Evolutionary conservation across 1,140 invertebrate genomes (phyloP).

Genomic region (Penaeus vannamei): DNA sequence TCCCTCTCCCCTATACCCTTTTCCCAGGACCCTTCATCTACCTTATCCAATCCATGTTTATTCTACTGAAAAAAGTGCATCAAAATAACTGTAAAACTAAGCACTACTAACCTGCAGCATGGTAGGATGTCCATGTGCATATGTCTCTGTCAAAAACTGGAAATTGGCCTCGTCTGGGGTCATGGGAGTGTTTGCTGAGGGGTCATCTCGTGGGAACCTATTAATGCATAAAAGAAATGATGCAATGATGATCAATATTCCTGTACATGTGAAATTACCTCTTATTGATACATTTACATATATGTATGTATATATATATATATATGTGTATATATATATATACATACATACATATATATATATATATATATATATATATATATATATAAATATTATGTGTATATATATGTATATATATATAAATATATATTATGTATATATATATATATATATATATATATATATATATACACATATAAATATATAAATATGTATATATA

Average conservation of each 20-base stretch:
- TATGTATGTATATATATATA: slow-evolving; percentile 14
- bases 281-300: background rate
- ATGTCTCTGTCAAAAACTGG: slow-evolving; percentile 70
- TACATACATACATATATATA: background rate
- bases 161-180: slow-evolving; percentile 70
- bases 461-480: background rate
- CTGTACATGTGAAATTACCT: too few relatives aligned
- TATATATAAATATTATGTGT: too few relatives aligned
- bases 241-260: background rate
- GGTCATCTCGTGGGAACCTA: slow-evolving; percentile 67
- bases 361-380: slow-evolving; percentile 2
- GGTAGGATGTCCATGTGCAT: slow-evolving; percentile 63
- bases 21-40: too few relatives aligned
- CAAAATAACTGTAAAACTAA: background rate
- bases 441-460: background rate
- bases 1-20: too few relatives aligned
- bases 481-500: background rate
- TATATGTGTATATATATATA: background rate
- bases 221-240: background rate
- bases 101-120: slow-evolving; percentile 65
- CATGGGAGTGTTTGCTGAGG: slow-evolving; percentile 46
- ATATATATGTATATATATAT: too few relatives aligned
- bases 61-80: background rate
- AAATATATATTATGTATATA: too few relatives aligned
- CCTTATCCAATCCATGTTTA: too few relatives aligned